Conservation (phyloP, 2,113 vertebrate species). For the Mirounga angustirostris region DNA sequence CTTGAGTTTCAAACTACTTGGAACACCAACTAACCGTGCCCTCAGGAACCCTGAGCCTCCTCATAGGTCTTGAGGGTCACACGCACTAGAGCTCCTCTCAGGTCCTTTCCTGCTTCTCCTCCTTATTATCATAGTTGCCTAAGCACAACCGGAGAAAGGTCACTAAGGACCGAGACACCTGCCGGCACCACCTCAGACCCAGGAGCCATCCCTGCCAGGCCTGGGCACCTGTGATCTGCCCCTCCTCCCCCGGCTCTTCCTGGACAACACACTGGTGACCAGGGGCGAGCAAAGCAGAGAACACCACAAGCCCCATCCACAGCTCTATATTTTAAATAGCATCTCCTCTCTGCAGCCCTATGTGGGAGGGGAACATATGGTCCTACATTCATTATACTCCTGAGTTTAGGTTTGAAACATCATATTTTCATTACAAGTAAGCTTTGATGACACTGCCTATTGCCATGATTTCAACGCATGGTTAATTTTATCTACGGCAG, state of each 20-base stretch:
- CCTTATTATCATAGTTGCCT: neutral
- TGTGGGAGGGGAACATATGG: slow-evolving; percentile 84
- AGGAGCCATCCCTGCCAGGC: neutral
- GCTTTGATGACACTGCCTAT: slow-evolving; percentile 82
- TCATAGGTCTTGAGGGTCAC: neutral
- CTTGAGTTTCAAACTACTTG: neutral
- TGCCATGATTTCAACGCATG: slow-evolving; percentile 79
- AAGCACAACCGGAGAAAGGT: neutral
- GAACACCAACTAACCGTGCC: neutral
- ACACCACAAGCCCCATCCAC: slow-evolving; percentile 31
- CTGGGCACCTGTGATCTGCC: neutral
- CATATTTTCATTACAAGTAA: slow-evolving; percentile 85
- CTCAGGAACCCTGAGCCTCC: neutral
- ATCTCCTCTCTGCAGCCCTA: slow-evolving; percentile 78
- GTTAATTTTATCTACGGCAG: slow-evolving; percentile 81
- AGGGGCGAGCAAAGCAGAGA: neutral
- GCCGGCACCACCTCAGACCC: neutral
- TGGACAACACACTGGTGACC: neutral
- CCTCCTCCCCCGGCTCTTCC: neutral
- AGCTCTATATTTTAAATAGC: slow-evolving; percentile 77
- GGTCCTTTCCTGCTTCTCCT: neutral
- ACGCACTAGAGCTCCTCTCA: neutral
- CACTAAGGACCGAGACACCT: neutral
- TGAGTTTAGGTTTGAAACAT: slow-evolving; percentile 81
- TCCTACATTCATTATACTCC: slow-evolving; percentile 83